A percentile compares a stretch with the other conserved stretches of the same genome.
phyloP scores from a whole-genome alignment of 2,797 vertebrate species.

The Bovichtus diacanthus region DNA sequence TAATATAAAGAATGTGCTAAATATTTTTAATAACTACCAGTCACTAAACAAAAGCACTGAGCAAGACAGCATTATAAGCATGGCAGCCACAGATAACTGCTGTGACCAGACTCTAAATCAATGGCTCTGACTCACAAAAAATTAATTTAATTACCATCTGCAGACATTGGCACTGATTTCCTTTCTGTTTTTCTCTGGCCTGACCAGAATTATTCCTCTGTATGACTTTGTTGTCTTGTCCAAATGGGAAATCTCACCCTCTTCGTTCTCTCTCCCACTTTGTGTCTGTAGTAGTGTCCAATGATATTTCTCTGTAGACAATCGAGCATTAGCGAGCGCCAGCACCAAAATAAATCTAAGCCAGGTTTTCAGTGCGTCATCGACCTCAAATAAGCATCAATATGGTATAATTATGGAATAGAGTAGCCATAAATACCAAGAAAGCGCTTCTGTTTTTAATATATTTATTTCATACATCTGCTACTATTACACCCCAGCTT shows the following conservation, averaged over 20 bases:
- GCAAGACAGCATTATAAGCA: constrained; percentile 11
- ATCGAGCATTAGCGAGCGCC: constrained; percentile 18
- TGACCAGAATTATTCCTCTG: constrained; percentile 38
- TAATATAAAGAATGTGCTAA: neutral
- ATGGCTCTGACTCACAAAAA: constrained; percentile 25
- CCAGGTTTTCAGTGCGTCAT: constrained; percentile 48
- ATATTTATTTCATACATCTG: neutral
- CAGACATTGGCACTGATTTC: constrained; percentile 40
- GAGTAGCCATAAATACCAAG: neutral
- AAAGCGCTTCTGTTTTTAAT: neutral
- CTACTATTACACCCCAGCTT: neutral
- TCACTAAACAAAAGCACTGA: constrained; percentile 3
- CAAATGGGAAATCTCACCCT: constrained; percentile 34
- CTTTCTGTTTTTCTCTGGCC: constrained; percentile 27
- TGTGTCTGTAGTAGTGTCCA: constrained; percentile 38
- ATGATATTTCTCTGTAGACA: constrained; percentile 33
- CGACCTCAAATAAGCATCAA: constrained; percentile 59
- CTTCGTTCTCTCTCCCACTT: constrained; percentile 10
- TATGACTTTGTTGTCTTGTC: constrained; percentile 42
- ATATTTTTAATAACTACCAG: constrained; percentile 26
- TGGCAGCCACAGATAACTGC: constrained; percentile 23
- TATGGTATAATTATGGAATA: constrained; percentile 49
- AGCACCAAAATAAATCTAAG: constrained; percentile 55
- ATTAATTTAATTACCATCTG: constrained; percentile 55
- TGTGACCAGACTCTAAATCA: constrained; percentile 37